Evolutionary conservation across 2,888 invertebrate genomes (phyloP), one percentile per base, ranked within the genome.

Genomic region (Apodemia mormo): DNA sequence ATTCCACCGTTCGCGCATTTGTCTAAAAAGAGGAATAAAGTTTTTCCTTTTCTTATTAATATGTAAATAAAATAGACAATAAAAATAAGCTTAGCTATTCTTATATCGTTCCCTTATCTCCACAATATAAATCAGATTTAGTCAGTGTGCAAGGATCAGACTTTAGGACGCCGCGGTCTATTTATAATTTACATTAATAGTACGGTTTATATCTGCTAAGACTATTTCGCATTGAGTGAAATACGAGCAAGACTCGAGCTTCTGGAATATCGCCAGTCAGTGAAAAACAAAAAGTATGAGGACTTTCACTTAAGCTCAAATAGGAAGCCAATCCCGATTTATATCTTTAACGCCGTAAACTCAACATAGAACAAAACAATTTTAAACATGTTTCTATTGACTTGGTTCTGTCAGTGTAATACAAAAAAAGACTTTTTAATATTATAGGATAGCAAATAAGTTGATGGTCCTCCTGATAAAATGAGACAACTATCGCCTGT

Each of bases 191-290:
- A 58, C 58, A 58, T 58, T 58, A 58, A 58, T 58, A 58, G 58
- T 10, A 58, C 29, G 56, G 29, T 56, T 58, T 58, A 58, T 58
- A 58, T 58, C 58, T 45, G 45, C 45, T 45, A 12, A 58, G 58
- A 30, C 58, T 58, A 58, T 58, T 58, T 58, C 30, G 58, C 30
- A 58, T 29, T 6, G 58, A 58, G 58, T 58, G 29, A 58, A 58
- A 58, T 58, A 58, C 58, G 58, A 58, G 58, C 58, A 58, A 58
- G 30, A 58, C 33, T 58, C 14, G 2, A 58, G 29, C 58, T 58
- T 58, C 58, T 58, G 58, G 58, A 58, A 58, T 58, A 58, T 58
- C 58, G 58, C 58, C 58, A 58, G 58, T 58, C 58, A 30, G 5
- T 58, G 30, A 58, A 30, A 58, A 58, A 33, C 10, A 58, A 56